Base-by-base conservation (phyloP, 1,140 invertebrate genomes). In the Mya arenaria region DNA sequence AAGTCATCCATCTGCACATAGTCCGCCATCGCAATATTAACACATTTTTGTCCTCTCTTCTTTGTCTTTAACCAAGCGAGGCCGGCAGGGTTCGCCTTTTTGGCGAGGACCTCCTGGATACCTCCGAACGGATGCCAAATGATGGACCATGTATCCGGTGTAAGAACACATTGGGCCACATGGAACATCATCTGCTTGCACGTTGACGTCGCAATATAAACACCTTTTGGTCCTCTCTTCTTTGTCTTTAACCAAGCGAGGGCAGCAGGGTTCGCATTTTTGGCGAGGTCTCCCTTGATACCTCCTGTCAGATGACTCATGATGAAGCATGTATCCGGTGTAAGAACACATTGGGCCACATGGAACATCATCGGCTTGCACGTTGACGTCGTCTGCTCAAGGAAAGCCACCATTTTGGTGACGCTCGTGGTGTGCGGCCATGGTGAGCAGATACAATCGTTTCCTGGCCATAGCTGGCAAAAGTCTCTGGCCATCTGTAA, bases 161-260 rank as follows among this genome's bases (percentile, higher is more conserved):
- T 97, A 15, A 97, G 89, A 5, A 97, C 92, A 74, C 95, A 96
- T 86, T 97, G 97, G 6, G 96, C 95, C 1, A 97, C 94, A 87
- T 95, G 96, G 4, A 96, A 96, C 17, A 94, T 90, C 0, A 92
- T 90, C 2, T 93, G 87, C 19, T 96, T 90, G 0, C 71, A 73
- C 13, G 92, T 87, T n/a, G 92, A 89, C 75, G 94, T 94, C 34
- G 94, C 92, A n/a, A 95, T 93, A 84, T 95, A 95, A 4, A 95
- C 60, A 4, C 93, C 93, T 37, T 91, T 91, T 19, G 39, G 72
- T 6, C 94, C 93, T 19, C 93, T 91, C 15, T 78, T 85, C 36
- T 94, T 92, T 37, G 89, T 74, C 56, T 90, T 73, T 19, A 95
- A 87, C 94, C 94, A 95, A 4, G 91, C 80, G 1, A 93, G 62